Evolutionary conservation across 2,113 vertebrate species (phyloP), one percentile per base, ranked within the genome.

Genomic region (Entelurus aequoreus): DNA sequence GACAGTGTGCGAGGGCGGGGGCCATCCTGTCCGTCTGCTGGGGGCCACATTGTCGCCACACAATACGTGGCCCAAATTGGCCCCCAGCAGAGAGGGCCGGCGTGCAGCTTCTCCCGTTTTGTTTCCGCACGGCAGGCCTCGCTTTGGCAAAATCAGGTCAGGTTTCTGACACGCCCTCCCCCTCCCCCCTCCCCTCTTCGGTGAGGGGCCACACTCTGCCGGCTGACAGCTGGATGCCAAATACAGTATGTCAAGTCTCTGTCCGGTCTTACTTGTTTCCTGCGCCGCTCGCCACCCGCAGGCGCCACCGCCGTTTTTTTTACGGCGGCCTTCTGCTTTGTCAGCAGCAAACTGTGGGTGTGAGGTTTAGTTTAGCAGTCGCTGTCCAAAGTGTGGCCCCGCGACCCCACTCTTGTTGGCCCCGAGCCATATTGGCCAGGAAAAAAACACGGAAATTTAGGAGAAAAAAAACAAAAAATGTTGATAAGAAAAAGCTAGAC

Each of bases 1-100:
- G 84, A 84, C 84, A 84, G 81, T 77, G 75, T 79, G 81, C 55
- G 63, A 83, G 80, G 82, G 77, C 46, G 81, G 86, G 86, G 75
- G 86, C 82, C 86, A 82, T 79, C 80, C 86, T 82, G 80, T 77
- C 84, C 85, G 86, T 87, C 86, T 87, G 80, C 72, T n/a, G 19
- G 75, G 69, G 56, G 54, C 72, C 69, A 85, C 86, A 75, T 87
- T 86, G 86, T 87, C 85, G 60, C 62, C 61, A 72, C 74, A 86
- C 86, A 84, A 84, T 83, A 74, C 63, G n/a, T 72, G 44, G 71
- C 68, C 74, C 62, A 80, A 84, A 76, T 73, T 82, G 78, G 79
- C 79, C 77, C 75, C 60, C 75, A 68, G 54, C 63, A 56, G 54
- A 37, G 0, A 0, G 58, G 56, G 50, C n/a, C 46, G 56, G 66